phyloP scores from a whole-genome alignment of 2,113 vertebrate genomes.

The Pachypanchax playfairii region DNA sequence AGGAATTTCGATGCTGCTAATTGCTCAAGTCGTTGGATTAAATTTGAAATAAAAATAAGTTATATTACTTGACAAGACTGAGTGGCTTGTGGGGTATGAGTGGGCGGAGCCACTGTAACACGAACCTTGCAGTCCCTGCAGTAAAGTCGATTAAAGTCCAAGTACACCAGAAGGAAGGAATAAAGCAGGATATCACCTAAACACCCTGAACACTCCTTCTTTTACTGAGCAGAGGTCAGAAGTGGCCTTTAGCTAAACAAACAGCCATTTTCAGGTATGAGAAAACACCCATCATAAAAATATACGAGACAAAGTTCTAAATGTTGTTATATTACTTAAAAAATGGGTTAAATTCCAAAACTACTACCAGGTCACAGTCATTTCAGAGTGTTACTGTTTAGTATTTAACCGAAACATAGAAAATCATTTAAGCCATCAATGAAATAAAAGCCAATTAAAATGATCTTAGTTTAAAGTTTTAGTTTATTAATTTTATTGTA shows the following conservation, averaged over 20 bases:
- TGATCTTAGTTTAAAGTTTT: too few relatives aligned
- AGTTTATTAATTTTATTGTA: too few relatives aligned
- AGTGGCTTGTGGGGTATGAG: neutral
- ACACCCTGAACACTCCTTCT: neutral
- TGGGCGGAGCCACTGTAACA: neutral
- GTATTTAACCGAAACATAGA: too few relatives aligned
- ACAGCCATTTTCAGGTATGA: neutral
- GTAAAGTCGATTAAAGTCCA: slow-evolving; percentile 24
- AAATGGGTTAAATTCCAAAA: too few relatives aligned
- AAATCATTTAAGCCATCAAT: too few relatives aligned
- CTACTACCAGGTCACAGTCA: neutral
- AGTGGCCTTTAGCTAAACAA: neutral
- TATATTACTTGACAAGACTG: neutral
- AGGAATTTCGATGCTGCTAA: too few relatives aligned
- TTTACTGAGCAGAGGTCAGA: neutral
- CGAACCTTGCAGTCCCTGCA: neutral
- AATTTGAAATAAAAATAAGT: too few relatives aligned
- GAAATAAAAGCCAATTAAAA: too few relatives aligned
- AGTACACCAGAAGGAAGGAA: neutral
- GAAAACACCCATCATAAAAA: neutral
- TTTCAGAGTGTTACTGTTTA: too few relatives aligned
- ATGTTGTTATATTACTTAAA: neutral
- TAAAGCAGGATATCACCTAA: neutral
- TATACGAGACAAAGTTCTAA: neutral
- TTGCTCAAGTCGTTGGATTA: too few relatives aligned